Percentiles rank a stretch among this genome's conserved stretches.
Conservation (phyloP, 2,888 invertebrate genomes). For the Diplazon laetatorius region DNA sequence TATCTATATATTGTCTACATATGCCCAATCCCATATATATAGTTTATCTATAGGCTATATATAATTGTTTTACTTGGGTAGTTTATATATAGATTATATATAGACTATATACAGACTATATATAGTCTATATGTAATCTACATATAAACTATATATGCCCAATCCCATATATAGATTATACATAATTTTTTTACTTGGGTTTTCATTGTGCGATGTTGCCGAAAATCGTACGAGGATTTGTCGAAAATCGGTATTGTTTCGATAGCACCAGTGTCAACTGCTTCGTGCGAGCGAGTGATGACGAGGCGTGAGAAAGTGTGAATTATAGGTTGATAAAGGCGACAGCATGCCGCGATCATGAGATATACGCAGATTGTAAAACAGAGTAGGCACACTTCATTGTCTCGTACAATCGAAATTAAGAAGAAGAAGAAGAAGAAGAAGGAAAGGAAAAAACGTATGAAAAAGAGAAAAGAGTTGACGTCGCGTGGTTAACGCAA, state of each 20-base stretch:
- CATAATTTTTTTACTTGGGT: no score
- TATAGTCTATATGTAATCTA: no score
- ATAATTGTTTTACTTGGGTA: no score
- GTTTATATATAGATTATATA: no score
- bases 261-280: slow-evolving; percentile 2
- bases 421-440: background rate
- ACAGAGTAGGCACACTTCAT: slow-evolving; percentile 18
- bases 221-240: no score
- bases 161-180: no score
- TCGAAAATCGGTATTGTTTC: background rate
- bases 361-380: slow-evolving; percentile 14
- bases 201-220: no score
- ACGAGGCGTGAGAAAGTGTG: slow-evolving; percentile 20
- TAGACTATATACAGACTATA: no score
- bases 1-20: no score
- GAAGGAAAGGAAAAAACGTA: slow-evolving; percentile 26
- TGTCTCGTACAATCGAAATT: slow-evolving; percentile 19
- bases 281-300: background rate
- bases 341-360: background rate
- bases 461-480: slow-evolving; percentile 21
- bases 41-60: no score
- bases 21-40: no score
- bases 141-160: no score
- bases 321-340: slow-evolving; percentile 4
- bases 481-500: slow-evolving; percentile 51